Evolutionary conservation across 2,888 invertebrate species (phyloP).

Genomic region (Athripsodes cinereus): DNA sequence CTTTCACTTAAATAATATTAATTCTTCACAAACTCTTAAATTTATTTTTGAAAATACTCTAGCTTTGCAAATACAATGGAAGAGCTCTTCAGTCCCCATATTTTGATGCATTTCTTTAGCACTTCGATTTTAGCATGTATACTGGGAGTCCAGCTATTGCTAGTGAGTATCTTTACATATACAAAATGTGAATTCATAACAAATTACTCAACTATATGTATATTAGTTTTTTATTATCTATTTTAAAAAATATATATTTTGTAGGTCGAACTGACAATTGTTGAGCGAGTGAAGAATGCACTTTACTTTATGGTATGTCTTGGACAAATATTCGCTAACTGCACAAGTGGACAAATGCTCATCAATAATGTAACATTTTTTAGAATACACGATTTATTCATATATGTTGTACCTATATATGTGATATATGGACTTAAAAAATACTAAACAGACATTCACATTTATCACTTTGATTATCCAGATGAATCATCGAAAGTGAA

Average conservation of each 20-base stretch:
- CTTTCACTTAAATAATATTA: too few species aligned
- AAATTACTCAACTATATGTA: too few species aligned
- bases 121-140: neutral
- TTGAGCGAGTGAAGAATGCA: neutral
- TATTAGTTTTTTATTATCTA: neutral
- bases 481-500: too few species aligned
- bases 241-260: too few species aligned
- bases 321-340: slow-evolving; percentile 3
- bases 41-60: neutral
- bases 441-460: too few species aligned
- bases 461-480: too few species aligned
- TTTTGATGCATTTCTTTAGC: slow-evolving; percentile 2
- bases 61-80: slow-evolving; percentile 1
- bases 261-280: slow-evolving; percentile 1
- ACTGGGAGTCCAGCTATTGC: neutral
- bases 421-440: too few species aligned
- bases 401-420: too few species aligned
- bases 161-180: slow-evolving; percentile 3
- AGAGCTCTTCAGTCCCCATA: slow-evolving; percentile 4
- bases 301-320: neutral
- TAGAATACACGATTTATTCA: too few species aligned
- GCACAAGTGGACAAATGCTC: neutral
- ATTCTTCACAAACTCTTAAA: too few species aligned
- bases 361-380: too few species aligned
- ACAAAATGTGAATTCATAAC: too few species aligned